Evolutionary conservation across 2,113 vertebrate genomes (phyloP).

Genomic region (Dromaius novaehollandiae): DNA sequence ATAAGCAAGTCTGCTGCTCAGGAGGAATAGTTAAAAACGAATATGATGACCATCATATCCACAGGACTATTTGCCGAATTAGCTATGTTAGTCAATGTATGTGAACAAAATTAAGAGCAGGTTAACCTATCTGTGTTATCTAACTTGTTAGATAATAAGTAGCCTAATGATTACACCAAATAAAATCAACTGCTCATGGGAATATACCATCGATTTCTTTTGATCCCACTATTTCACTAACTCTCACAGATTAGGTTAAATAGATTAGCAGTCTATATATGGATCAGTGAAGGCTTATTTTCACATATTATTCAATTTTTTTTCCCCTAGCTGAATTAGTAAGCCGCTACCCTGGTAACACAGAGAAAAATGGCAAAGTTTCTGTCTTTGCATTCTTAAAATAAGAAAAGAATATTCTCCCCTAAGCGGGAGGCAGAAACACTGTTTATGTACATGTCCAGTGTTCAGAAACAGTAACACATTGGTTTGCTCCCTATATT

Average conservation of each 20-base stretch:
- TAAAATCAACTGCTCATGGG: not conserved
- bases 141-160: not conserved
- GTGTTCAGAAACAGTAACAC: not conserved
- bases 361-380: not conserved
- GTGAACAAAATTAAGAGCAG: not conserved
- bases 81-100: not conserved
- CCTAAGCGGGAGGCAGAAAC: not conserved
- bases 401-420: not conserved
- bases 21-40: not conserved
- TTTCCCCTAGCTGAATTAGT: not conserved
- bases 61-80: not conserved
- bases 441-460: conserved; percentile 3
- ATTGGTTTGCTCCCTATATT: not conserved
- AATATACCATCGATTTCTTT: not conserved
- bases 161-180: not conserved
- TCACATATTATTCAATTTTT: not conserved
- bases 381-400: not conserved
- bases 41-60: not conserved
- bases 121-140: not conserved
- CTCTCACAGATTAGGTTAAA: not conserved
- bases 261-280: not conserved
- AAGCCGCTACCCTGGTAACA: conserved; percentile 32
- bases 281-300: not conserved
- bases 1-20: not conserved
- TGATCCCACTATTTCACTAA: not conserved